Percentiles rank a stretch among this genome's conserved stretches.
These are phyloP conservation scores for Lordiphosa collinella DNA, from an alignment of 1,140 invertebrate species.

Conservation along the genomic window DNA sequence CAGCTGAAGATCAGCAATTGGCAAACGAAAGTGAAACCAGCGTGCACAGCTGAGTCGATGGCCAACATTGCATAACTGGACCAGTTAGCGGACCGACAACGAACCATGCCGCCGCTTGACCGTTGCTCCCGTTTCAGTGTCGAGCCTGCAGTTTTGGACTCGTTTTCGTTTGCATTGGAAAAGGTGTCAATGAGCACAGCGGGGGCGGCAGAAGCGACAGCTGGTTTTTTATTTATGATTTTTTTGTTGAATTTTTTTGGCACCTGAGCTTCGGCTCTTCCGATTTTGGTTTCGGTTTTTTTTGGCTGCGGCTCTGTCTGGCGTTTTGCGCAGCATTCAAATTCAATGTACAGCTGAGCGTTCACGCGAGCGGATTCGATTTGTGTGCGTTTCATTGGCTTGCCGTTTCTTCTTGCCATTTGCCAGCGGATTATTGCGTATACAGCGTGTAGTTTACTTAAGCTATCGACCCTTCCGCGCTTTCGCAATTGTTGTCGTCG, in stretches of 20 bases:
- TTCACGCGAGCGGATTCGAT: conserved; percentile 48
- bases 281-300: conserved; percentile 53
- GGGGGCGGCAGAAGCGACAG: conserved; percentile 19
- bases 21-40: conserved; percentile 73
- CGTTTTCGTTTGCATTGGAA: conserved; percentile 46
- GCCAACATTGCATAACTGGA: conserved; percentile 51
- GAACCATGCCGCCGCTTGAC: conserved; percentile 21
- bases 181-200: conserved; percentile 18
- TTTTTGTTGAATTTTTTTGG: conserved; percentile 43
- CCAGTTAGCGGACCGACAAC: conserved; percentile 22
- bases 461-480: conserved; percentile 1
- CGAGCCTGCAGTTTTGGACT: conserved; percentile 62
- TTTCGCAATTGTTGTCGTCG: conserved; percentile 22
- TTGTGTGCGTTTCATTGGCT: conserved; percentile 41
- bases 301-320: conserved; percentile 15
- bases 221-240: conserved; percentile 2
- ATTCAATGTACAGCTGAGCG: conserved; percentile 52
- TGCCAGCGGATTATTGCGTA: conserved; percentile 22
- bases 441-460: conserved; percentile 31
- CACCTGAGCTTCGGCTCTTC: conserved; percentile 64
- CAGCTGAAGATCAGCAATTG: background rate
- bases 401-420: conserved; percentile 27
- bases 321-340: conserved; percentile 54
- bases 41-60: conserved; percentile 26
- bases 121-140: conserved; percentile 43